These are phyloP conservation scores for Ferdinandea cuprea DNA, from an alignment of 2,888 invertebrate species.

Conservation along the genomic window DNA sequence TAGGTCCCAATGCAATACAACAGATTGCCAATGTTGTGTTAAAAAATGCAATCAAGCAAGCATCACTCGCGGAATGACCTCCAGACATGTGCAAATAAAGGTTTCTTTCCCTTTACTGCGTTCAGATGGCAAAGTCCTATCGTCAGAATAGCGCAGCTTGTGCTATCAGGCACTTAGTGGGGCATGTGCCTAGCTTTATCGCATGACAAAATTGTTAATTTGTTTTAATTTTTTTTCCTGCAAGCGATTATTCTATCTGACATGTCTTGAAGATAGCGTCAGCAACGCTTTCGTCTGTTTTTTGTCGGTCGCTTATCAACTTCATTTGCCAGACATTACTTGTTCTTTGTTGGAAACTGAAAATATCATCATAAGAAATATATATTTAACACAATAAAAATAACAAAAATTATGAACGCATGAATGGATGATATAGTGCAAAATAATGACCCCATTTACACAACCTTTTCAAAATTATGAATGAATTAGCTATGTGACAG, in stretches of 20 bases:
- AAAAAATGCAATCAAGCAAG: background rate
- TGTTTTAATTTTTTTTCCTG: background rate
- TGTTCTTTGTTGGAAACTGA: no score
- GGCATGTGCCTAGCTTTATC: conserved; percentile 3
- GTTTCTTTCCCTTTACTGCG: background rate
- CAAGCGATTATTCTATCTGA: conserved; percentile 21
- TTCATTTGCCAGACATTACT: background rate
- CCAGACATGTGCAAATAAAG: conserved; percentile 17
- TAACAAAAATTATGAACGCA: no score
- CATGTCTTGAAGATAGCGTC: conserved; percentile 22
- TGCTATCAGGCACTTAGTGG: conserved; percentile 12
- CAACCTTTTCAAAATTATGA: no score
- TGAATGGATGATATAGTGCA: no score
- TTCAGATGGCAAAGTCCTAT: background rate
- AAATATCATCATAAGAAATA: no score
- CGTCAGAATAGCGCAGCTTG: background rate
- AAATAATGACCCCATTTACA: no score
- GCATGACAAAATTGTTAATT: conserved; percentile 2
- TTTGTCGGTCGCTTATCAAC: conserved; percentile 28
- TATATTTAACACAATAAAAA: no score
- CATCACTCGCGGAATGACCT: conserved; percentile 11
- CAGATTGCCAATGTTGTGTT: no score
- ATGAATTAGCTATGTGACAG: no score
- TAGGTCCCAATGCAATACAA: no score
- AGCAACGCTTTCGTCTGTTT: conserved; percentile 18